A percentile compares a stretch with the other conserved stretches of the same genome.
Evolutionary conservation across 2,113 vertebrate species (phyloP).

Genomic region (Hirundichthys speculiger): DNA sequence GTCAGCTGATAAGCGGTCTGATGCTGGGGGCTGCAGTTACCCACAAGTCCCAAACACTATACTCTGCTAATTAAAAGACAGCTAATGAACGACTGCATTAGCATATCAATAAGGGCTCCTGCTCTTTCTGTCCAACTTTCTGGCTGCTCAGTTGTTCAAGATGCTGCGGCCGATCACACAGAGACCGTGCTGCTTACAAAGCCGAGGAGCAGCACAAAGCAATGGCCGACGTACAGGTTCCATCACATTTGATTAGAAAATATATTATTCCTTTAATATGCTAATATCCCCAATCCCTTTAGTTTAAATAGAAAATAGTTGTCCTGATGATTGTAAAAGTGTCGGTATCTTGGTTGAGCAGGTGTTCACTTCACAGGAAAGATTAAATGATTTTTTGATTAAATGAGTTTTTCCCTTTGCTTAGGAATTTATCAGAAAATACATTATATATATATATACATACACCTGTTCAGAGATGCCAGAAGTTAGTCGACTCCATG

Average conservation of each 20-base stretch:
- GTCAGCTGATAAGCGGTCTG: conserved; percentile 50
- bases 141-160: conserved; percentile 17
- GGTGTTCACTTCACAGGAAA: no score
- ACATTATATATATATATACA: no score
- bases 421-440: no score
- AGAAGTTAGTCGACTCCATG: no score
- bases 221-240: neutral
- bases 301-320: no score
- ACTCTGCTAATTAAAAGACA: conserved; percentile 73
- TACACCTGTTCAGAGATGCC: no score
- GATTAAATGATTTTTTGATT: no score
- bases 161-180: conserved; percentile 23
- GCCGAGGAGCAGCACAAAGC: neutral
- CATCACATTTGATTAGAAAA: neutral
- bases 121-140: conserved; percentile 18
- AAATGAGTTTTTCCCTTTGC: no score
- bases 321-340: no score
- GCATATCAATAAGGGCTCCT: conserved; percentile 72
- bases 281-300: no score
- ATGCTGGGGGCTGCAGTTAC: conserved; percentile 46
- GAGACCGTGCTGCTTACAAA: conserved; percentile 18
- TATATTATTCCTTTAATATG: no score
- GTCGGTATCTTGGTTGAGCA: no score
- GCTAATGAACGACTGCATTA: conserved; percentile 74
- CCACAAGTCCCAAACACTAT: conserved; percentile 49